These are phyloP conservation scores for Pterocles orientalis DNA, from an alignment of 2,113 vertebrate species.

Conservation along the genomic window DNA sequence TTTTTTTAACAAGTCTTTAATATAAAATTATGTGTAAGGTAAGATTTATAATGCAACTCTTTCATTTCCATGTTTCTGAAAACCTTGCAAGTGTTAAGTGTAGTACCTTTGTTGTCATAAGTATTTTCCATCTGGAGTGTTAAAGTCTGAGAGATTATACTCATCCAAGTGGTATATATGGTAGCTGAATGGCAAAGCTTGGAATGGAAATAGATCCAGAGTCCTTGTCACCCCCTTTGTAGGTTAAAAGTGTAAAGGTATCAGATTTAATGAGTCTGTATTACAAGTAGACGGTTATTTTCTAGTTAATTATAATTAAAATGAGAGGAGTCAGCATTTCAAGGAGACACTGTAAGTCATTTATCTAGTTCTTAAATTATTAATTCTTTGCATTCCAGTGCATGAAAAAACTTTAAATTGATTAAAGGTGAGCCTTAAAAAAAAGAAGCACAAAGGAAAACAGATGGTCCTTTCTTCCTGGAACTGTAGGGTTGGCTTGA, in stretches of 20 bases:
- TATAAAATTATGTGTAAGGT: background rate
- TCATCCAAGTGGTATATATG: background rate
- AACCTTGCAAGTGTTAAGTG: background rate
- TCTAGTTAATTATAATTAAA: constrained; percentile 18
- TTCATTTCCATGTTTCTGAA: background rate
- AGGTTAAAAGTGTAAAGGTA: constrained; percentile 33
- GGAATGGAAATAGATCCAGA: background rate
- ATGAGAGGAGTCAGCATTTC: background rate
- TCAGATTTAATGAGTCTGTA: constrained; percentile 12
- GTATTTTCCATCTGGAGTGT: background rate
- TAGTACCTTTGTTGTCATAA: background rate
- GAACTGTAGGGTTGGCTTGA: constrained; percentile 19
- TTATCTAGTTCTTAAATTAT: background rate
- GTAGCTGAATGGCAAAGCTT: background rate
- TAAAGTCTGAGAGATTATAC: background rate
- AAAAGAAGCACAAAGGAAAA: constrained; percentile 18
- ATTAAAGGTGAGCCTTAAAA: constrained; percentile 21
- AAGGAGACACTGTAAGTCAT: background rate
- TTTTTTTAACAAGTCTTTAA: background rate
- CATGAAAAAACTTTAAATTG: background rate
- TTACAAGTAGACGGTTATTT: background rate
- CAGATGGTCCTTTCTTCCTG: constrained; percentile 47
- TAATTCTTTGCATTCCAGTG: constrained; percentile 22
- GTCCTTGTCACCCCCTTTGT: background rate
- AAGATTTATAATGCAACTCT: background rate